Evolutionary conservation across 30 jellyfish, hydroid and myxozoan species (phyloP).

Genomic region (Turritopsis dohrnii): DNA sequence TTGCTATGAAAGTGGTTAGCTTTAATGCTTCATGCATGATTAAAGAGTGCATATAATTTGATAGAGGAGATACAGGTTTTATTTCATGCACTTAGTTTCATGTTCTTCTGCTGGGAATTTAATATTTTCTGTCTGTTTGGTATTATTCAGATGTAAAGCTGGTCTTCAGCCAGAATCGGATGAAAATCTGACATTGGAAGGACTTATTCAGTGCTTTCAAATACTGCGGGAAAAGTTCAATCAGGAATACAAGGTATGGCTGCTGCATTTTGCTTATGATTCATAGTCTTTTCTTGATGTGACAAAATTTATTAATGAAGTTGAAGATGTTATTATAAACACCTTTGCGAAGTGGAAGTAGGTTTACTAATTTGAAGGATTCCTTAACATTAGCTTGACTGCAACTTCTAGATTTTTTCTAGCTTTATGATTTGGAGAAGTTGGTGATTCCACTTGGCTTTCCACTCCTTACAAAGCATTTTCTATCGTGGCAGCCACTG

Average conservation of each 20-base stretch:
- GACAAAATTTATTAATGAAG: neutral
- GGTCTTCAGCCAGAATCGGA: constrained; percentile 77
- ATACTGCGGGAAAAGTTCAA: constrained; percentile 74
- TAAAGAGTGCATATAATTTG: no score
- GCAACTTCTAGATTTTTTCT: neutral
- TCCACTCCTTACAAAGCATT: constrained; percentile 80
- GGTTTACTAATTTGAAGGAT: neutral
- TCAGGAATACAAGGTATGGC: constrained; percentile 84
- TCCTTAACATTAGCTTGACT: neutral
- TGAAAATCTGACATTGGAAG: constrained; percentile 82
- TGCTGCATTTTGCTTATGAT: neutral
- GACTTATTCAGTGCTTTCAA: constrained; percentile 79
- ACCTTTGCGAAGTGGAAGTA: no score
- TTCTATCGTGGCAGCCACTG: constrained; percentile 82
- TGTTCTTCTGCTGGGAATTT: no score
- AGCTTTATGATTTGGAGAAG: constrained; percentile 89
- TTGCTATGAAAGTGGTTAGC: neutral
- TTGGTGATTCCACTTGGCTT: constrained; percentile 91
- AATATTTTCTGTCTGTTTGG: neutral
- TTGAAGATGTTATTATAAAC: no score
- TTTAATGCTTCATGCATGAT: no score
- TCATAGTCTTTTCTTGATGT: neutral
- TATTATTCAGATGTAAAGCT: constrained; percentile 51
- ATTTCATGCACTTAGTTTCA: neutral
- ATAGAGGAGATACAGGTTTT: no score